Conservation (phyloP, 2,113 vertebrate species). For the Microcebus griseorufus region DNA sequence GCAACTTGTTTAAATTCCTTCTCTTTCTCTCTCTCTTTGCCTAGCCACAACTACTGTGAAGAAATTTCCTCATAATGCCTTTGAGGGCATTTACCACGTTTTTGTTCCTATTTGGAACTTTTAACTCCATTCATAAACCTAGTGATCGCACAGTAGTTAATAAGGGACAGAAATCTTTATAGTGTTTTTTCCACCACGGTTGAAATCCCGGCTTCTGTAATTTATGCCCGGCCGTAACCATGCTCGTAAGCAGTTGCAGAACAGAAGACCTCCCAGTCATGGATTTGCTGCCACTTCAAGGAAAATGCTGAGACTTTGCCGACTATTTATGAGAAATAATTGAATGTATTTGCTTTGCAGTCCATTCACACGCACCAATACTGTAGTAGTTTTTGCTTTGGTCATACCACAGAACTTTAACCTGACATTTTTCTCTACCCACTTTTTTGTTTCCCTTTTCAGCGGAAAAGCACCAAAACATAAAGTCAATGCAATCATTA, state of each 20-base stretch:
- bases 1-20: neutral
- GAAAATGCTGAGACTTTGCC: slow-evolving; percentile 52
- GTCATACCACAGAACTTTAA: slow-evolving; percentile 6
- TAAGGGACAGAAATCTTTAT: slow-evolving; percentile 83
- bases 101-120: slow-evolving; percentile 76
- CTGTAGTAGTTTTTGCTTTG: neutral
- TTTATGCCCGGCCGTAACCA: slow-evolving; percentile 63
- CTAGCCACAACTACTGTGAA: slow-evolving; percentile 53
- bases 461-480: slow-evolving; percentile 45
- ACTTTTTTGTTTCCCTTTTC: neutral
- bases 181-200: slow-evolving; percentile 77
- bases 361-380: slow-evolving; percentile 15
- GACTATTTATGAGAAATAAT: slow-evolving; percentile 56
- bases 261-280: neutral
- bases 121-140: slow-evolving; percentile 80
- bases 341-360: slow-evolving; percentile 64
- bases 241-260: slow-evolving; percentile 47
- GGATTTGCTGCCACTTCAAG: slow-evolving; percentile 61
- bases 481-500: slow-evolving; percentile 52
- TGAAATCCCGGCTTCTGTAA: slow-evolving; percentile 80
- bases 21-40: neutral
- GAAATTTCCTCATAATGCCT: slow-evolving; percentile 75
- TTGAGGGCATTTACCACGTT: slow-evolving; percentile 74
- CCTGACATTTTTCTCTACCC: neutral
- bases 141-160: slow-evolving; percentile 78